Base-by-base conservation (phyloP, 2,797 vertebrate genomes). In the Carduelis carduelis region DNA sequence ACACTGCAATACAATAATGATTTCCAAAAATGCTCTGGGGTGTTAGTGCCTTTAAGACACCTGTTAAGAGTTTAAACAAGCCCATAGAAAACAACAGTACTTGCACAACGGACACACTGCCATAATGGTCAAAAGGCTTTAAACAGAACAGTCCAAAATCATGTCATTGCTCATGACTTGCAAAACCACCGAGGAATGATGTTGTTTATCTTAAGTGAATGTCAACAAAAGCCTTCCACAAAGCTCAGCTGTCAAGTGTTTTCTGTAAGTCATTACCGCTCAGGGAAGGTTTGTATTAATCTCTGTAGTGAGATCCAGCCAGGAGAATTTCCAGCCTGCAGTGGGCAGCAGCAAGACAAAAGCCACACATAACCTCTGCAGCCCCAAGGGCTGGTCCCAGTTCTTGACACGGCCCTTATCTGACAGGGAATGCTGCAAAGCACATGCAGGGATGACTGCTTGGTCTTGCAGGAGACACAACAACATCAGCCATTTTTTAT, bases 401-500 rank as follows among this genome's bases (percentile, higher is more conserved):
- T 2, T 63, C 86, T 53, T 8, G 15, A 9, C 63, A 81, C 0
- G 0, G 43, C 0, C 1, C 22, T 79, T 16, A 19, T 46, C 65
- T 4, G 1, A 15, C 61, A 60, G 27, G 37, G 19, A 93, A 83
- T 35, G 46, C 49, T 37, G 17, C 49, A 56, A 49, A 83, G 61
- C 49, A 37, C 0, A 0, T 0, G 2, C 1, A 74, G 21, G 11
- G 17, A 66, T 0, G 1, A 24, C 15, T 3, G 0, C 3, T 1
- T 52, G 63, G 16, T 47, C 47, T 24, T 41, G 30, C 63, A 66
- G 37, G 68, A 92, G 24, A 50, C 50, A 78, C 15, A 69, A 21
- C 9, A 63, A 32, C 37, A 37, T 7, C 34, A 46, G 22, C 4
- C 32, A 2, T 8, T 6, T 14, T 26, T 41, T 15, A 44, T 1